Conservation (phyloP, 2,888 invertebrate genomes). For the Dryococelus australis region DNA sequence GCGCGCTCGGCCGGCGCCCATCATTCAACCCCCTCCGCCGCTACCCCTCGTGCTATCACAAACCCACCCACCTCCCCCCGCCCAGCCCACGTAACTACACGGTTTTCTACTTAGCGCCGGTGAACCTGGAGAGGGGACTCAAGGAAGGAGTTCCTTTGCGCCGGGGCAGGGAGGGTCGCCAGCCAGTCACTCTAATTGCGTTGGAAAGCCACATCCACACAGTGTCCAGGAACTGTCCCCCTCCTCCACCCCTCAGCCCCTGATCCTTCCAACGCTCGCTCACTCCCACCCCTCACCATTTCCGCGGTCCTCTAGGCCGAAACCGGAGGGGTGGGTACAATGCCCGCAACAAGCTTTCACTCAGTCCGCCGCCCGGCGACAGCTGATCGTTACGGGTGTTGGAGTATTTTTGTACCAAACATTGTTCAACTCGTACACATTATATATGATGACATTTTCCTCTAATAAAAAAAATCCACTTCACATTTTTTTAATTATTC, state of each 20-base stretch:
- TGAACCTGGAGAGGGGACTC: slow-evolving; percentile 49
- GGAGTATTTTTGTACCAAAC: too few species aligned
- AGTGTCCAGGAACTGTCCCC: slow-evolving; percentile 22
- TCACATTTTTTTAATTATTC: too few species aligned
- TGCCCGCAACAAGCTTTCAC: too few species aligned
- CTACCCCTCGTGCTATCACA: slow-evolving; percentile 58
- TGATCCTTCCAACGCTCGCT: background rate
- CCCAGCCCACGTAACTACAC: slow-evolving; percentile 58
- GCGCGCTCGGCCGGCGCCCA: background rate
- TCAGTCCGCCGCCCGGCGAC: too few species aligned
- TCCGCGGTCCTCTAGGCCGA: background rate
- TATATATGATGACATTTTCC: too few species aligned
- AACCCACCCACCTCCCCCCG: too few species aligned
- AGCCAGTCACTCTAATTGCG: slow-evolving; percentile 56
- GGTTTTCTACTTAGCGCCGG: slow-evolving; percentile 62
- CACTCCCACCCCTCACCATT: slow-evolving; percentile 30
- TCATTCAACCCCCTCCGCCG: slow-evolving; percentile 2
- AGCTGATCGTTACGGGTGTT: too few species aligned
- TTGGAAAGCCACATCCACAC: slow-evolving; percentile 54
- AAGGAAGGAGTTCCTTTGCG: slow-evolving; percentile 26
- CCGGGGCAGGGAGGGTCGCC: slow-evolving; percentile 26
- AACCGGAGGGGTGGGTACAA: too few species aligned
- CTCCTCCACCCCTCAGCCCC: background rate
- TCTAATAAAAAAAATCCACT: too few species aligned
- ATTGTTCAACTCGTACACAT: too few species aligned